Evolutionary conservation across 2,888 invertebrate genomes (phyloP).

Genomic region (Tetragnatha montana): DNA sequence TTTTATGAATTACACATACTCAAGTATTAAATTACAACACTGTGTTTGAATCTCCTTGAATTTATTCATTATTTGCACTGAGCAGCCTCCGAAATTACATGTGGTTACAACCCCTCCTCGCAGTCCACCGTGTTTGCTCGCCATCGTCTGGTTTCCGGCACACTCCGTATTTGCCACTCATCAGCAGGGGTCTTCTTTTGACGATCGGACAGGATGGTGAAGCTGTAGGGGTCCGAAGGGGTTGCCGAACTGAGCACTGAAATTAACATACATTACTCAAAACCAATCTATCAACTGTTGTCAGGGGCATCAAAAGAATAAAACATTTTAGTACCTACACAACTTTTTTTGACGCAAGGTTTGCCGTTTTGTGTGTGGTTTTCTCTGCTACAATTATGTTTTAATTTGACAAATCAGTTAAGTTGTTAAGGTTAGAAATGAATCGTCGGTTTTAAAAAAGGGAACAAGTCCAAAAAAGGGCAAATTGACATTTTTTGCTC

Average conservation of each 20-base stretch:
- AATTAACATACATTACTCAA: constrained; percentile 46
- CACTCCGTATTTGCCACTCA: constrained; percentile 35
- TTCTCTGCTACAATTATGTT: no score
- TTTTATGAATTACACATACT: no score
- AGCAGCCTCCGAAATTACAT: no score
- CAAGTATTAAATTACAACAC: no score
- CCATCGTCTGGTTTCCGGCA: constrained; percentile 52
- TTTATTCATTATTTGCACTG: background rate
- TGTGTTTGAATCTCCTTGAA: background rate
- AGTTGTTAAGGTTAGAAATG: no score
- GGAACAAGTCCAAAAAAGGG: no score
- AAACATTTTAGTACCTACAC: background rate
- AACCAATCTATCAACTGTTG: background rate
- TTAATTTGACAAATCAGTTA: no score
- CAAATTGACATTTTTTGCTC: no score
- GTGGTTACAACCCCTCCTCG: background rate
- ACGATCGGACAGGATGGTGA: constrained; percentile 5
- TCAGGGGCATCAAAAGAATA: background rate
- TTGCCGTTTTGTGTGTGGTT: no score
- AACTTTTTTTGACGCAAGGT: background rate
- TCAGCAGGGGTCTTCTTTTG: constrained; percentile 13
- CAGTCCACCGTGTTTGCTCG: constrained; percentile 26
- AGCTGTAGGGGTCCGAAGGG: background rate
- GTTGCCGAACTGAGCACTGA: background rate
- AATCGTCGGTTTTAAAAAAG: no score